These are phyloP conservation scores for Sorex maritimensis DNA, from an alignment of 2,797 vertebrate species.

Conservation along the genomic window DNA sequence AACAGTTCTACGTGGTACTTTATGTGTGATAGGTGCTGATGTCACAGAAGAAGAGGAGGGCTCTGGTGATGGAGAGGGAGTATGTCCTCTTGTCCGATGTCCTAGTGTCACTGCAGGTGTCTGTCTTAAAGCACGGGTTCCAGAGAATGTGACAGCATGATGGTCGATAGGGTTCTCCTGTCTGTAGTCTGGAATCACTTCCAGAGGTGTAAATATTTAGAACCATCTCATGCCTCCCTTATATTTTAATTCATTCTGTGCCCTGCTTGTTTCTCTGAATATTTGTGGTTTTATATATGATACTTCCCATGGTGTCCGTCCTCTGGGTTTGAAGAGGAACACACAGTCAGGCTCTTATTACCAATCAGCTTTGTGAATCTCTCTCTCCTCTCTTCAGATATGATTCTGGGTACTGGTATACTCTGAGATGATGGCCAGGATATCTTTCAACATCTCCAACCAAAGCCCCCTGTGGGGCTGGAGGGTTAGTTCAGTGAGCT, in stretches of 20 bases:
- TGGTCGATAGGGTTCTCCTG: no score
- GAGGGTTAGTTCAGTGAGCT: no score
- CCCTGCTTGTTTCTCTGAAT: background rate
- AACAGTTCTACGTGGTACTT: background rate
- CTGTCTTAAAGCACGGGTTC: background rate
- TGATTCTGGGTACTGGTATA: background rate
- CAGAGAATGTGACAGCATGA: background rate
- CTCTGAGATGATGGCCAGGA: background rate
- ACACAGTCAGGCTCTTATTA: no score
- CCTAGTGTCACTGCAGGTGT: no score
- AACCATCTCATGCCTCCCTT: background rate
- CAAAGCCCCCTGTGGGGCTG: background rate
- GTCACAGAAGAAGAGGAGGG: background rate
- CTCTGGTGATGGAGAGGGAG: background rate
- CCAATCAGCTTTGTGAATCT: no score
- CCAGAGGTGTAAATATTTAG: background rate
- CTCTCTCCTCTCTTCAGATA: no score
- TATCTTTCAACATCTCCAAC: background rate
- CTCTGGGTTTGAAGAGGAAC: no score
- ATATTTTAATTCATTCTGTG: background rate
- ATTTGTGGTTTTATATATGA: no score
- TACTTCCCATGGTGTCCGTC: background rate
- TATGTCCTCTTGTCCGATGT: no score
- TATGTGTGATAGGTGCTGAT: background rate
- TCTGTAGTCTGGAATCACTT: background rate